Conservation (phyloP, 2,888 invertebrate species). For the Diaphora mendica region DNA sequence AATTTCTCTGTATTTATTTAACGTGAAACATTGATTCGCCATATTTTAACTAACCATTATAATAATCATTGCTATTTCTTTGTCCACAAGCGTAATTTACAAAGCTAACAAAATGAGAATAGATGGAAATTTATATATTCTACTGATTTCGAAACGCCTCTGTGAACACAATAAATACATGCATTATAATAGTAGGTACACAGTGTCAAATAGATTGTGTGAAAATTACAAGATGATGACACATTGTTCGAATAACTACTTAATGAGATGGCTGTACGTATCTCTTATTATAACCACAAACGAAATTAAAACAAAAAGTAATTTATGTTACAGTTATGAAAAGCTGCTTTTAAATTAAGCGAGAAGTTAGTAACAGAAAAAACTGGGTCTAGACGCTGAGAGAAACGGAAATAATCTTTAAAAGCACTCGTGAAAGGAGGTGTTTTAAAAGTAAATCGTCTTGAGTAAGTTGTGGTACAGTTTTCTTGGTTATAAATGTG, state of each 20-base stretch:
- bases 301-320: background rate
- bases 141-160: conserved; percentile 32
- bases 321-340: no score
- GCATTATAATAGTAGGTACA: conserved; percentile 37
- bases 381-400: background rate
- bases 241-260: conserved; percentile 38
- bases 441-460: no score
- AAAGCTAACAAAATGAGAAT: background rate
- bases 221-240: conserved; percentile 31
- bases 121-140: background rate
- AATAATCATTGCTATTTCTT: conserved; percentile 9
- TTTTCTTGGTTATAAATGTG: background rate
- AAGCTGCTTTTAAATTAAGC: no score
- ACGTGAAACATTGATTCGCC: background rate
- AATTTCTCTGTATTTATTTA: background rate
- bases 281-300: background rate
- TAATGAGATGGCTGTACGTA: conserved; percentile 14
- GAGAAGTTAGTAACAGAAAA: no score
- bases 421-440: no score
- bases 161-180: conserved; percentile 42
- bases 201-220: conserved; percentile 31
- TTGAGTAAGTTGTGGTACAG: background rate
- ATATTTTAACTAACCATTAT: conserved; percentile 7
- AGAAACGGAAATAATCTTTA: no score
- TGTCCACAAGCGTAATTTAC: conserved; percentile 11